Conservation (phyloP, 2,113 vertebrate genomes). For the Lethenteron reissneri region DNA sequence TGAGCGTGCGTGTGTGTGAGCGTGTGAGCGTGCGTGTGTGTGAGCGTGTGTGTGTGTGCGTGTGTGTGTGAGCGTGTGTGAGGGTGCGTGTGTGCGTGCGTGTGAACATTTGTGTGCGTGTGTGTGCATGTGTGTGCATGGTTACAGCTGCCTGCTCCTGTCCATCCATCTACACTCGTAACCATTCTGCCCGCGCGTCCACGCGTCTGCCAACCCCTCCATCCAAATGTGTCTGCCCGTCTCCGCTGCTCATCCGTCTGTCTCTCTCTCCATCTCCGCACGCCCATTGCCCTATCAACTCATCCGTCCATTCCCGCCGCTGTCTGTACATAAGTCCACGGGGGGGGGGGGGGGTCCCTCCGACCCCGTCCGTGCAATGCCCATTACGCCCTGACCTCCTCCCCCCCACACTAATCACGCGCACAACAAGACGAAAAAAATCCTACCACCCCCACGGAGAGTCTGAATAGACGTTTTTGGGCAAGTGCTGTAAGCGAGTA, state of each 20-base stretch:
- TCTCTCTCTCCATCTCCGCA: not conserved
- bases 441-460: too few species aligned
- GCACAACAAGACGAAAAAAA: too few species aligned
- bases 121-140: not conserved
- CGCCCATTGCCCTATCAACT: not conserved
- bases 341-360: not conserved
- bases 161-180: not conserved
- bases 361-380: not conserved
- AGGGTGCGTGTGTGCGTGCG: not conserved
- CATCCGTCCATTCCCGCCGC: not conserved
- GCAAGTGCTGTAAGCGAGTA: too few species aligned
- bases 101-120: not conserved
- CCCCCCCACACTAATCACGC: too few species aligned
- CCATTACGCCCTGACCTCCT: too few species aligned
- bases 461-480: too few species aligned
- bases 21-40: too few species aligned
- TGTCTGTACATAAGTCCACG: not conserved
- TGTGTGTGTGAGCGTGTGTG: not conserved
- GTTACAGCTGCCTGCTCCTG: not conserved
- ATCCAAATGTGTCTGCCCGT: not conserved
- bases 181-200: not conserved
- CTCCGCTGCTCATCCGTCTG: not conserved
- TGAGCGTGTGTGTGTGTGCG: not conserved
- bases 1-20: too few species aligned
- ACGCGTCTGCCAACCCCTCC: not conserved